Base-by-base conservation (phyloP, 2,888 invertebrate species). In the Lingula anatina region DNA sequence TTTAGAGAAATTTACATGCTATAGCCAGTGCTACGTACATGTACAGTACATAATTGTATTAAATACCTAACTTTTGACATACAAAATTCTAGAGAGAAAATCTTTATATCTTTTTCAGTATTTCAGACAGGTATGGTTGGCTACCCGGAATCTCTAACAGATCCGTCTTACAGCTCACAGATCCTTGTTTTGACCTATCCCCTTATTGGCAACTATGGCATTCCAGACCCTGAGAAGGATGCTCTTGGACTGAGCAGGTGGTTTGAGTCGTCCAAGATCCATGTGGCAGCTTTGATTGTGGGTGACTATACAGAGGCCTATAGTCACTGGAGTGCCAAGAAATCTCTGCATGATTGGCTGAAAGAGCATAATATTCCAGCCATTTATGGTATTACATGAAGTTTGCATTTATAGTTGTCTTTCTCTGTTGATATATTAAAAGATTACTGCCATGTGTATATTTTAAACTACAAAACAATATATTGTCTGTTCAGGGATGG, bases 71-170 rank as follows among this genome's bases (percentile, higher is more conserved):
- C n/a, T n/a, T n/a, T n/a, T n/a, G n/a, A n/a, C n/a, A n/a, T n/a
- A n/a, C n/a, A n/a, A n/a, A n/a, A n/a, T n/a, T n/a, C 9, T 75
- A 9, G 28, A 45, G 2, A 21, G 5, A 27, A 1, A 18, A 20
- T n/a, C 41, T 44, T 18, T 9, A 3, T 31, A 36, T 21, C 41
- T 24, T 48, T 51, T 58, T 7, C 51, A 92, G 92, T 93, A 26
- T 95, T 96, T 75, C 94, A 95, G 82, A 96, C 95, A 59, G 99
- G 99, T 47, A 97, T 99, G 96, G 97, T 99, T 15, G 99, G 99
- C 5, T 99, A 99, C 78, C 88, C 92, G 0, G 99, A 99, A 80
- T 95, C 99, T 0, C 81, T 99, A 70, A 97, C 97, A 3, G 99
- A 99, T 79, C 99, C 99, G 3, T 97, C 96, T 0, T 99, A 99